Conservation (phyloP, 2,797 vertebrate genomes). For the Typhlichthys eigenmanni region DNA sequence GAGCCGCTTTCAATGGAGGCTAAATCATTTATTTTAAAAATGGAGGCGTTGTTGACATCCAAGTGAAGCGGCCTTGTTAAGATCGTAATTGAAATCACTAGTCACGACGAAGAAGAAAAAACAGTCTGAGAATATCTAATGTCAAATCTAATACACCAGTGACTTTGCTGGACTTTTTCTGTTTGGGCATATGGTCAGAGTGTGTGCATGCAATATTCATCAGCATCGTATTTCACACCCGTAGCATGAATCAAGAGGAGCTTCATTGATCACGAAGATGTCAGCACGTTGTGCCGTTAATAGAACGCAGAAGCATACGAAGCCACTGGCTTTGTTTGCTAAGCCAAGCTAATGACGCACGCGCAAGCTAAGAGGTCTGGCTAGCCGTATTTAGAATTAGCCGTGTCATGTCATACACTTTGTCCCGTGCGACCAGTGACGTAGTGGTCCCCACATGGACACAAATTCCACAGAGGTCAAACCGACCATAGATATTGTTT, state of each 20-base stretch:
- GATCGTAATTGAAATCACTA: background rate
- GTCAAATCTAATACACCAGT: constrained; percentile 12
- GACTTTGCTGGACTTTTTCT: background rate
- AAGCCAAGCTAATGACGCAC: constrained; percentile 13
- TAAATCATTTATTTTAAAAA: constrained; percentile 28
- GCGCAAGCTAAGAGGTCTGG: background rate
- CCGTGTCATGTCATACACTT: too few relatives aligned
- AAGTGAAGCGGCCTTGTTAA: background rate
- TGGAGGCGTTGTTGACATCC: constrained; percentile 3
- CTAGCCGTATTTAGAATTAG: too few relatives aligned
- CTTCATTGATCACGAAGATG: constrained; percentile 10
- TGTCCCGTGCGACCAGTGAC: too few relatives aligned
- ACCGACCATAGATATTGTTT: too few relatives aligned
- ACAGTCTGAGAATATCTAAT: background rate
- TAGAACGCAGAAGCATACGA: constrained; percentile 1
- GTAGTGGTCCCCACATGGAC: too few relatives aligned
- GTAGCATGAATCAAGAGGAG: constrained; percentile 6
- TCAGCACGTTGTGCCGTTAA: constrained; percentile 22
- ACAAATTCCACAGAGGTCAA: too few relatives aligned
- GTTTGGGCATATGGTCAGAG: background rate
- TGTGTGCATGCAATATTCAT: constrained; percentile 21
- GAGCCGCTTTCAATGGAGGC: constrained; percentile 31
- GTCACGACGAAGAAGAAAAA: background rate
- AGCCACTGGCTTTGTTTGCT: constrained; percentile 8
- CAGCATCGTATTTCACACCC: background rate